Conservation (phyloP, 2,113 vertebrate genomes). For the Orthonyx spaldingii region DNA sequence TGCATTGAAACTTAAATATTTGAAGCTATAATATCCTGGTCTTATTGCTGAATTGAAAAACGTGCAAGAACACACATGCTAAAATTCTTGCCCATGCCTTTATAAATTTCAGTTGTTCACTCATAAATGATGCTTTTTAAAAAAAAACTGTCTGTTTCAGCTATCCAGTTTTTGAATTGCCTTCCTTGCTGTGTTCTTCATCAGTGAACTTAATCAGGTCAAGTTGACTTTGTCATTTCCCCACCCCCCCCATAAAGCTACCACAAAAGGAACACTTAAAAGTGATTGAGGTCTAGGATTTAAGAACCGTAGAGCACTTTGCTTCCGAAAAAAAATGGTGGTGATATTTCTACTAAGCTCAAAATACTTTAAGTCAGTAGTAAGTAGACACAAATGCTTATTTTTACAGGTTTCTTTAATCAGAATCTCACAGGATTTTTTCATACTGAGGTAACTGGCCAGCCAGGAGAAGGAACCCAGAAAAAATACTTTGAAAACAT, state of each 20-base stretch:
- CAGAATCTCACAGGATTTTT: background rate
- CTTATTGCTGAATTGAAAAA: background rate
- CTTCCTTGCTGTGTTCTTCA: background rate
- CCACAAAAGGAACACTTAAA: background rate
- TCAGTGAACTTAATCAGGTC: background rate
- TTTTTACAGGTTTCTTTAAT: background rate
- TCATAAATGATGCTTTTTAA: background rate
- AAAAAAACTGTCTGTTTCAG: background rate
- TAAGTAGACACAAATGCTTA: background rate
- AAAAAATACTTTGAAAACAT: background rate
- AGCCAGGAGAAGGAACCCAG: background rate
- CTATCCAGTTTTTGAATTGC: background rate
- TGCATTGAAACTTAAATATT: background rate
- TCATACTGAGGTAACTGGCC: background rate
- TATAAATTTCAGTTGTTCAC: background rate
- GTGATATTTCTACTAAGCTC: background rate
- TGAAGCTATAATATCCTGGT: background rate
- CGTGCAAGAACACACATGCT: background rate
- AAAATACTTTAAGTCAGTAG: background rate
- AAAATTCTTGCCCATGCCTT: constrained; percentile 12
- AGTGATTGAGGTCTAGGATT: background rate
- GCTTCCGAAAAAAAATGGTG: background rate
- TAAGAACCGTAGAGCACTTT: constrained; percentile 18
- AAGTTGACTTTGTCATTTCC: background rate
- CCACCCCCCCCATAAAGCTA: background rate